Evolutionary conservation across 2,797 vertebrate genomes (phyloP).

Genomic region (Platalea minor): DNA sequence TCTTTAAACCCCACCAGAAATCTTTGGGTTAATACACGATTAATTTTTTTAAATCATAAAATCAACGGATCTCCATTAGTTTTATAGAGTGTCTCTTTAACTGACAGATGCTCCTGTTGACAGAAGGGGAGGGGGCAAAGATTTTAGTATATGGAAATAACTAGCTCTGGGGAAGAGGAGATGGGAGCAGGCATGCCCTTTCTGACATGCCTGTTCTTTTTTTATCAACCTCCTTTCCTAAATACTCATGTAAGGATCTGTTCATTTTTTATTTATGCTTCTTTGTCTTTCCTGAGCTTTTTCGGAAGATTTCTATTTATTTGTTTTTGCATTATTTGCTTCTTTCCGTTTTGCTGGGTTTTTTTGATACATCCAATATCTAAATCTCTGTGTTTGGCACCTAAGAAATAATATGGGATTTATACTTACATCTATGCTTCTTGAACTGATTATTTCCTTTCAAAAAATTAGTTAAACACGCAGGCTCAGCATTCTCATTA

Average conservation of each 20-base stretch:
- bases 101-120: conserved; percentile 1
- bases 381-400: background rate
- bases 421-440: background rate
- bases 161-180: conserved; percentile 58
- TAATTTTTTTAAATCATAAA: background rate
- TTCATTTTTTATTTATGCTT: background rate
- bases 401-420: background rate
- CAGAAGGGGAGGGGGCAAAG: conserved; percentile 39
- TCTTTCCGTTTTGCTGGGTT: background rate
- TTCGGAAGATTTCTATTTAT: background rate
- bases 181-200: conserved; percentile 59
- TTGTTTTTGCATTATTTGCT: background rate
- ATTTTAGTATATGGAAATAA: conserved; percentile 53
- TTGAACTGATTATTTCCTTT: background rate
- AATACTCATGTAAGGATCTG: conserved; percentile 16
- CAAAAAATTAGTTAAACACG: background rate
- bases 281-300: background rate
- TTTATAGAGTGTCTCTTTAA: background rate
- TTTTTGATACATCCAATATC: background rate
- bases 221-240: background rate
- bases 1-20: background rate
- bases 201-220: conserved; percentile 28
- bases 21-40: background rate
- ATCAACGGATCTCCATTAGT: background rate
- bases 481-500: background rate